Percentiles rank a stretch among this genome's conserved stretches.
phyloP scores from a whole-genome alignment of 2,797 vertebrate species.

The Acanthis flammea region DNA sequence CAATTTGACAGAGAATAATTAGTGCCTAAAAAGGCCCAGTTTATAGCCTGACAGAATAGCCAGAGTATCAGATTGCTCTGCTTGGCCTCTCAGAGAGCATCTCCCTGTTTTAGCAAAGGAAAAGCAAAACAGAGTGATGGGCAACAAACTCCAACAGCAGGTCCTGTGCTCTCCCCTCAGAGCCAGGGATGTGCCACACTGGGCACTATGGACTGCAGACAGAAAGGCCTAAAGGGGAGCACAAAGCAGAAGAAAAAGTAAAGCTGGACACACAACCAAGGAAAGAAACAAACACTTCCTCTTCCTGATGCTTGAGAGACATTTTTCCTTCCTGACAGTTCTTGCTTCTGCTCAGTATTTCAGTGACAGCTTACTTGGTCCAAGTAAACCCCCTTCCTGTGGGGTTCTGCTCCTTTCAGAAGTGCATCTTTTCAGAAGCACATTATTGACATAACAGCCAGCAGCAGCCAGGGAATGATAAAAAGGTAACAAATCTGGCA shows the following conservation, averaged over 20 bases:
- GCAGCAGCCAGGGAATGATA: not conserved
- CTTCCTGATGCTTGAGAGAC: not conserved
- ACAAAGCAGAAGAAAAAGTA: not conserved
- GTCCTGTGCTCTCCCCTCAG: not conserved
- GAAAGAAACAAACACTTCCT: not conserved
- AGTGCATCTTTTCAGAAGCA: not conserved
- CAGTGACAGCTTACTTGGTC: not conserved
- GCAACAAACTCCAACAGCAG: not conserved
- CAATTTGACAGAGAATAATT: not conserved
- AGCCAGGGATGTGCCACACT: not conserved
- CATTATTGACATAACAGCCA: not conserved
- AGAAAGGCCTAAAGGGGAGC: not conserved
- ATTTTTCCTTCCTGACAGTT: not conserved
- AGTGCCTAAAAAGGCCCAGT: not conserved
- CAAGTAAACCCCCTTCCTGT: not conserved
- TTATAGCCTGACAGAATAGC: not conserved
- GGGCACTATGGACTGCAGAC: not conserved
- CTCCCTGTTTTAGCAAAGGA: accelerated
- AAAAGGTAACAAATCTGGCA: not conserved
- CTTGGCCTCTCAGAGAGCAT: not conserved
- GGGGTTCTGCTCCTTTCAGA: not conserved
- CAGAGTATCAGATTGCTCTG: not conserved
- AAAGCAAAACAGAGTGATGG: accelerated
- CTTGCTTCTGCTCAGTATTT: not conserved
- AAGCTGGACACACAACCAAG: not conserved